Evolutionary conservation across 2,888 invertebrate genomes (phyloP).

Genomic region (Perdita meconis): DNA sequence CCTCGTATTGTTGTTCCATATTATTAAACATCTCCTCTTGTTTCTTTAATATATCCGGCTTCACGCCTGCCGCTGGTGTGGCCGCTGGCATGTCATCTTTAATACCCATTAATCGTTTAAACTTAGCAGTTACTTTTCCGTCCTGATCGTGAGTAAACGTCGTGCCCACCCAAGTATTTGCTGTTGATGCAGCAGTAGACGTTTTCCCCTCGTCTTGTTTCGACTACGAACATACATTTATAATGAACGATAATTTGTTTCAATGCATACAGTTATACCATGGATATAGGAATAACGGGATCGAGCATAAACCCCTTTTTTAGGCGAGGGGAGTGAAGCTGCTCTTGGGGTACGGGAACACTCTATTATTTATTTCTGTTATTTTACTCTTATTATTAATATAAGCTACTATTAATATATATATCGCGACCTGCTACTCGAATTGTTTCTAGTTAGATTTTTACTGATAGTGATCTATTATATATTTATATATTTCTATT

Average conservation of each 20-base stretch:
- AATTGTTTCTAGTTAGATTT: too few species aligned
- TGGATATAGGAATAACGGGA: background rate
- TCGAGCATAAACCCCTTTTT: too few species aligned
- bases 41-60: constrained; percentile 87
- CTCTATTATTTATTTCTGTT: too few species aligned
- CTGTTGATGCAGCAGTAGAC: constrained; percentile 78
- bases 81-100: constrained; percentile 86
- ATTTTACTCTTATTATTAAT: too few species aligned
- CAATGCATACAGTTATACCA: background rate
- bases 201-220: constrained; percentile 82
- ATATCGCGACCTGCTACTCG: too few species aligned
- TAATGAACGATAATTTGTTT: background rate
- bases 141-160: constrained; percentile 96
- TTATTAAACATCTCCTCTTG: constrained; percentile 95
- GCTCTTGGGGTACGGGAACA: too few species aligned
- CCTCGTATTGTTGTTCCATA: constrained; percentile 98
- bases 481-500: too few species aligned
- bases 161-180: constrained; percentile 91
- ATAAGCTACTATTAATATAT: too few species aligned
- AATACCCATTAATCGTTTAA: constrained; percentile 98
- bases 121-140: constrained; percentile 96
- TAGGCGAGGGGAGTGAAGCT: too few species aligned
- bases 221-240: constrained; percentile 63
- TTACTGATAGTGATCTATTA: too few species aligned
- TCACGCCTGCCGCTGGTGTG: constrained; percentile 80